A percentile compares a stretch with the other conserved stretches of the same genome.
These are phyloP conservation scores for Caenorhabditis briggsae DNA, from an alignment of 1,140 invertebrate species.

Conservation along the genomic window DNA sequence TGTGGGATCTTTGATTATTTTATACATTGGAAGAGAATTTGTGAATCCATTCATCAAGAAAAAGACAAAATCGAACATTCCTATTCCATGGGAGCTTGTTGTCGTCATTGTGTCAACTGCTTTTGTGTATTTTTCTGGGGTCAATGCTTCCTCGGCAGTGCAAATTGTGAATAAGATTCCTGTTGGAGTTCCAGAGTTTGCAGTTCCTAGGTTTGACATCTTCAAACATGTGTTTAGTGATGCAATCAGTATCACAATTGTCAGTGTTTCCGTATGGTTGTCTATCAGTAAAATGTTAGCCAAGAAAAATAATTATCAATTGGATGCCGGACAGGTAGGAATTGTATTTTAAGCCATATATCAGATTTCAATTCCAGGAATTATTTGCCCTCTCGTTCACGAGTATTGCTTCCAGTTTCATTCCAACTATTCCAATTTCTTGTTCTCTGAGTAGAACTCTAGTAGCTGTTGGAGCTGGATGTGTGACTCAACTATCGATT, in stretches of 20 bases:
- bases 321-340: constrained; percentile 78
- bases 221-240: constrained; percentile 75
- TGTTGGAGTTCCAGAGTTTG: constrained; percentile 76
- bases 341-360: not conserved
- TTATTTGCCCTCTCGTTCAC: constrained; percentile 74
- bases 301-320: constrained; percentile 79
- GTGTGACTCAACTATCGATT: not conserved
- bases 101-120: constrained; percentile 57
- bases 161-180: constrained; percentile 73
- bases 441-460: constrained; percentile 75
- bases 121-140: constrained; percentile 41
- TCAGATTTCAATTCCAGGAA: constrained; percentile 57
- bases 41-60: constrained; percentile 72
- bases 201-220: constrained; percentile 75
- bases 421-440: constrained; percentile 74
- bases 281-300: constrained; percentile 80
- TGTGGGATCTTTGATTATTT: constrained; percentile 65
- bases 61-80: constrained; percentile 64
- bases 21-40: constrained; percentile 73
- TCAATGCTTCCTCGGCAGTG: constrained; percentile 68
- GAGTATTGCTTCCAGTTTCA: constrained; percentile 71
- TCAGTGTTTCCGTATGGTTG: constrained; percentile 80
- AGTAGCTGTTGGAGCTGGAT: constrained; percentile 75
- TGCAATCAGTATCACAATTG: constrained; percentile 80
- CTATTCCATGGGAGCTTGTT: constrained; percentile 75